Conservation (phyloP, 2,888 invertebrate species). For the Osmoderma eremita region DNA sequence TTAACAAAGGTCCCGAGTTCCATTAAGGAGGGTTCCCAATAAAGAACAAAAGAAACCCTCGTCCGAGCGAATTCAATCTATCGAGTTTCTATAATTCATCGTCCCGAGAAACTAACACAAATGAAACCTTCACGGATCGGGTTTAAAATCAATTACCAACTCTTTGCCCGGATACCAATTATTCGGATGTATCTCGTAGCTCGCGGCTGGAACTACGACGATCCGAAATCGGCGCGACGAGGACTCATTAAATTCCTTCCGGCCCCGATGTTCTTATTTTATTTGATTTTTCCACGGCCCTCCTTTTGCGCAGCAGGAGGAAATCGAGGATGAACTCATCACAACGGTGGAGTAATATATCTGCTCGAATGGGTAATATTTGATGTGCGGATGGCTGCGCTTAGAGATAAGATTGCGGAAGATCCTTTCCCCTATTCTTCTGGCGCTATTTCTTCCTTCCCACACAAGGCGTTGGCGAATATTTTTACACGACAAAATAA, state of each 20-base stretch:
- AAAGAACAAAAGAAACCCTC: neutral
- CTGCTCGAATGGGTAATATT: slow-evolving; percentile 34
- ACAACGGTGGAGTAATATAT: slow-evolving; percentile 34
- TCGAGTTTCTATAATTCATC: slow-evolving; percentile 11
- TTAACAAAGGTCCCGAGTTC: neutral
- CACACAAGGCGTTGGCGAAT: too few species aligned
- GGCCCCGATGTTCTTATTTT: slow-evolving; percentile 26
- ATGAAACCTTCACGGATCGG: slow-evolving; percentile 9
- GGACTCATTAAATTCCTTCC: slow-evolving; percentile 33
- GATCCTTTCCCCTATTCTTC: neutral
- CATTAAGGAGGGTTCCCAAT: neutral
- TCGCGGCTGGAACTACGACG: neutral
- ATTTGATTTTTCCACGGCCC: slow-evolving; percentile 29
- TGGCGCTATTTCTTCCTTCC: too few species aligned
- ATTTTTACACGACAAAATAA: too few species aligned
- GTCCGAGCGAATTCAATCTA: slow-evolving; percentile 7
- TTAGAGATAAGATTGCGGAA: slow-evolving; percentile 35
- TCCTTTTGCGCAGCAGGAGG: slow-evolving; percentile 1
- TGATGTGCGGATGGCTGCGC: slow-evolving; percentile 33
- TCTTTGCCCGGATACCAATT: slow-evolving; percentile 19
- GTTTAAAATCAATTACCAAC: slow-evolving; percentile 33
- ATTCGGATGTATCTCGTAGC: slow-evolving; percentile 24
- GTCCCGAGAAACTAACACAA: slow-evolving; percentile 14
- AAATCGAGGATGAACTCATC: slow-evolving; percentile 38
- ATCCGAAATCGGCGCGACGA: slow-evolving; percentile 14